These are phyloP conservation scores for Sander lucioperca DNA, from an alignment of 2,113 vertebrate species.

Conservation along the genomic window DNA sequence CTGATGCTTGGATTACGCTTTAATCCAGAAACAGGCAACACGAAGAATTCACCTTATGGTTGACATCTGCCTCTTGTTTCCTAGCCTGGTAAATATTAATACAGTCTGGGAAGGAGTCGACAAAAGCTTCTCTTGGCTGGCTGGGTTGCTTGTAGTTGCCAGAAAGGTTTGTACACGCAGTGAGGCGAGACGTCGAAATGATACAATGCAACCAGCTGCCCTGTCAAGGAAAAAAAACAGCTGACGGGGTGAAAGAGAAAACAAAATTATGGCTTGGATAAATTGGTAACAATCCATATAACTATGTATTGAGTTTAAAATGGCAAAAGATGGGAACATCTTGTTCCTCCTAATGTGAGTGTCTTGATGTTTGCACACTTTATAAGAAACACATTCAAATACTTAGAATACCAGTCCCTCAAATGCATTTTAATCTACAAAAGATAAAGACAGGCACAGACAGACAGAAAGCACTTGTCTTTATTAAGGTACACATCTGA, in stretches of 20 bases:
- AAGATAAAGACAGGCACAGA: conserved; percentile 10
- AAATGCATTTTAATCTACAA: conserved; percentile 7
- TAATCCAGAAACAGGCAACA: conserved; percentile 64
- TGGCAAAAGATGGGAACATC: conserved; percentile 45
- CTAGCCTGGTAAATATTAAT: conserved; percentile 78
- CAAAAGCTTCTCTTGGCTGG: conserved; percentile 68
- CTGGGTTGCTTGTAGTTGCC: conserved; percentile 63
- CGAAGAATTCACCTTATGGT: conserved; percentile 42
- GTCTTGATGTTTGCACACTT: conserved; percentile 4
- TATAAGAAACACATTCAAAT: conserved; percentile 16
- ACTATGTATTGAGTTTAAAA: conserved; percentile 53
- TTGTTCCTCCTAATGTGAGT: conserved; percentile 24
- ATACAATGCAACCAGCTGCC: conserved; percentile 64
- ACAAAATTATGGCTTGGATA: conserved; percentile 49
- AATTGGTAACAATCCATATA: conserved; percentile 49
- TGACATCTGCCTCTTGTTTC: conserved; percentile 70
- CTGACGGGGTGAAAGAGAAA: conserved; percentile 35
- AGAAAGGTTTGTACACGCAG: conserved; percentile 63
- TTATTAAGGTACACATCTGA: conserved; percentile 37
- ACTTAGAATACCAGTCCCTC: neutral
- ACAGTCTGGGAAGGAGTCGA: conserved; percentile 70
- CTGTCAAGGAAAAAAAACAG: conserved; percentile 29
- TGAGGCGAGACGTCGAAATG: conserved; percentile 60
- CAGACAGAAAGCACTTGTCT: conserved; percentile 22
- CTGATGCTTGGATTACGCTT: conserved; percentile 67